These are phyloP conservation scores for Amniataba percoides DNA, from an alignment of 2,797 vertebrate genomes.

Conservation along the genomic window DNA sequence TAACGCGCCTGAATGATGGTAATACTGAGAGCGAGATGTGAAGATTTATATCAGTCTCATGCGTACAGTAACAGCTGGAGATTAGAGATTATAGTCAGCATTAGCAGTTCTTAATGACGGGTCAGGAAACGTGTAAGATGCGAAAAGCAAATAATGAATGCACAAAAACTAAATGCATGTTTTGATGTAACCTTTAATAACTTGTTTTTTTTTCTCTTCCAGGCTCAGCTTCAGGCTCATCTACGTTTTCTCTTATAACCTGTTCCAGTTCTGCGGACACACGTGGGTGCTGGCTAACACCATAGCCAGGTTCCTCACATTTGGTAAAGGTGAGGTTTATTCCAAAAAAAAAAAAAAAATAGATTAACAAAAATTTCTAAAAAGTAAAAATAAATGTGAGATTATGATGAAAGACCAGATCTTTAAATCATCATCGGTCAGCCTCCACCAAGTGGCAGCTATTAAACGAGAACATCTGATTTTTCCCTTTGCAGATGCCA, in stretches of 20 bases:
- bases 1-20: too few species aligned
- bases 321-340: slow-evolving; percentile 89
- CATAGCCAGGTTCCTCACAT: slow-evolving; percentile 91
- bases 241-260: slow-evolving; percentile 92
- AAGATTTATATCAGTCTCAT: not conserved
- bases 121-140: not conserved
- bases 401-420: not conserved
- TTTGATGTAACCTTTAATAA: not conserved
- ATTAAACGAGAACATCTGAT: rapidly evolving
- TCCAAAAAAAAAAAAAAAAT: too few species aligned
- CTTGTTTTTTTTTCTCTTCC: slow-evolving; percentile 10
- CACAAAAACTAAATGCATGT: not conserved
- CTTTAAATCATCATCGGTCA: not conserved
- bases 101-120: not conserved
- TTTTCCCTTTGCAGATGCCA: slow-evolving; percentile 83
- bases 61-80: too few species aligned
- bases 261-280: slow-evolving; percentile 96
- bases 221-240: slow-evolving; percentile 84
- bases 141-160: not conserved
- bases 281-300: slow-evolving; percentile 96
- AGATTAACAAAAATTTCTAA: too few species aligned
- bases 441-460: rapidly evolving
- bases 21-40: not conserved
- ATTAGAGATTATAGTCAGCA: not conserved
- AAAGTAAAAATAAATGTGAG: too few species aligned